phyloP scores from a whole-genome alignment of 2,797 vertebrate genomes.

The Chiloscyllium punctatum region DNA sequence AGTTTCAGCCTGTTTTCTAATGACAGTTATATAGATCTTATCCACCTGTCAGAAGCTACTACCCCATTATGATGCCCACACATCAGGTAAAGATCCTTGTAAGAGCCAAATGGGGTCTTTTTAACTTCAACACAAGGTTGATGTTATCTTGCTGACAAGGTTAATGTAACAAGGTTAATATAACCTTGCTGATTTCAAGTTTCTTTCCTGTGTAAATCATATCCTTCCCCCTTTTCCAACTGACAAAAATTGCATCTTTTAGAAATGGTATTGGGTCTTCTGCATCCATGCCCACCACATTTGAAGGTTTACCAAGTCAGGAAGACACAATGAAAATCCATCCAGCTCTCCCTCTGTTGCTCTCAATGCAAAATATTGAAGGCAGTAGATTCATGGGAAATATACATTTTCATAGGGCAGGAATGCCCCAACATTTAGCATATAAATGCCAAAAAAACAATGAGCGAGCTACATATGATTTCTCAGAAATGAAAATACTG shows the following conservation, averaged over 20 bases:
- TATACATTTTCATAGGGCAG: background rate
- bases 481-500: background rate
- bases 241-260: background rate
- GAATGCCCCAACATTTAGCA: background rate
- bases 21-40: background rate
- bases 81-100: background rate
- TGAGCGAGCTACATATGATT: background rate
- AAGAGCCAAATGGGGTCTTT: background rate
- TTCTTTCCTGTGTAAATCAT: background rate
- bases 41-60: background rate
- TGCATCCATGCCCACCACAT: background rate
- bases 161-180: background rate
- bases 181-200: background rate
- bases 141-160: background rate
- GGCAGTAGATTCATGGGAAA: background rate
- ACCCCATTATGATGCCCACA: background rate
- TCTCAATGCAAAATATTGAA: background rate
- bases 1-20: background rate
- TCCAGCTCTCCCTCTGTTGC: background rate
- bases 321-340: background rate
- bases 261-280: background rate
- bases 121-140: background rate
- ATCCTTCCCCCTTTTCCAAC: background rate
- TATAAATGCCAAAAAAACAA: background rate
- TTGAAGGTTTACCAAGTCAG: background rate